Evolutionary conservation across 2,888 invertebrate genomes (phyloP), one percentile per base, ranked within the genome.

Genomic region (Philopedon plagiatum): DNA sequence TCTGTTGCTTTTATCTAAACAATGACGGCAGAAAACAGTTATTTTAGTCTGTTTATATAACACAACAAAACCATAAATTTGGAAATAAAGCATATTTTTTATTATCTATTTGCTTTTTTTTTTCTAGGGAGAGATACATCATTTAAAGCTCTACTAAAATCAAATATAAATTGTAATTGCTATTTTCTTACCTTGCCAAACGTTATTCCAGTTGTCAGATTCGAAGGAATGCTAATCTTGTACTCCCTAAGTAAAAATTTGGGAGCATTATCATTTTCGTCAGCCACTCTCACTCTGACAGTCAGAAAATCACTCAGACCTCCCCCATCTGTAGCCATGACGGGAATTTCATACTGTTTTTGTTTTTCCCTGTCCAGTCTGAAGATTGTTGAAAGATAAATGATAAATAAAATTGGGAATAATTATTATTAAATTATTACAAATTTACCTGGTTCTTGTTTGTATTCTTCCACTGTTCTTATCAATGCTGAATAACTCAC

Each of bases 251-350:
- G 87, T 74, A 91, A 87, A 84, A 95, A 96, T 66, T 86, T 86
- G 0, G 97, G 97, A 60, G 91, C 87, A 85, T 95, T 93, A 84
- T 97, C 96, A 86, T 96, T 96, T 75, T 91, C 89, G 86, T 97
- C 97, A 19, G 88, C 87, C 56, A 98, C 92, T 83, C 91, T 91
- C 41, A 98, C 93, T 84, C 93, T 89, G 75, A 96, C 90, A 32
- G 89, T 88, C 46, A 94, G 88, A 84, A 93, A 93, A 18, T 92
- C 92, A 73, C 92, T 89, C 82, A 91, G 89, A 76, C 95, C 92
- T 75, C 95, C 95, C 41, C 91, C 91, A 86, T 98, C 97, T 32
- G 90, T 90, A 8, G 95, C 97, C 85, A 91, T 89, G 23, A 98
- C 89, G 0, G 93, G 92, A 77, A 97, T 89, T 83, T 93, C 93